Conservation (phyloP, 2,113 vertebrate species). For the Rhinopomastus cyanomelas region DNA sequence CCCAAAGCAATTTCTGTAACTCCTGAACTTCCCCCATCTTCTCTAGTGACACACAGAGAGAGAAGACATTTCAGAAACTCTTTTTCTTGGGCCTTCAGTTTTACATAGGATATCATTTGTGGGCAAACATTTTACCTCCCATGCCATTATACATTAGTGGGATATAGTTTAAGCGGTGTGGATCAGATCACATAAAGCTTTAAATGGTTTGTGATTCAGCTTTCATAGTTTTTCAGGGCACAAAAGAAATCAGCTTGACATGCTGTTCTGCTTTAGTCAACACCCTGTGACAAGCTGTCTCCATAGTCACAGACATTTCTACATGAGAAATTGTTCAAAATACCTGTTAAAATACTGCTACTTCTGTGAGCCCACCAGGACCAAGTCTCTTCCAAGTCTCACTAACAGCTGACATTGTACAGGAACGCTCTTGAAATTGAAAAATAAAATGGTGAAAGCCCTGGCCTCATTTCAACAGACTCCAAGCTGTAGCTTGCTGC, state of each 20-base stretch:
- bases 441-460: background rate
- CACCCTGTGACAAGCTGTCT: background rate
- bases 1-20: background rate
- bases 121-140: background rate
- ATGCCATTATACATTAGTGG: background rate
- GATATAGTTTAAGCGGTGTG: background rate
- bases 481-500: background rate
- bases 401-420: background rate
- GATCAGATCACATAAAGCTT: background rate
- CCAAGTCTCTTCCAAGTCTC: background rate
- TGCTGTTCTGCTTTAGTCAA: background rate
- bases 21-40: background rate
- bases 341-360: background rate
- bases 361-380: background rate
- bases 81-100: background rate
- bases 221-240: background rate
- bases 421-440: background rate
- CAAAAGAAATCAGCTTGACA: background rate
- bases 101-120: background rate
- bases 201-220: background rate
- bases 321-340: background rate
- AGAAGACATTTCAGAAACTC: background rate
- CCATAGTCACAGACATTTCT: background rate
- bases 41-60: background rate
- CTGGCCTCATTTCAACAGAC: background rate